Conservation (phyloP, 2,888 invertebrate species). For the Troides helena region DNA sequence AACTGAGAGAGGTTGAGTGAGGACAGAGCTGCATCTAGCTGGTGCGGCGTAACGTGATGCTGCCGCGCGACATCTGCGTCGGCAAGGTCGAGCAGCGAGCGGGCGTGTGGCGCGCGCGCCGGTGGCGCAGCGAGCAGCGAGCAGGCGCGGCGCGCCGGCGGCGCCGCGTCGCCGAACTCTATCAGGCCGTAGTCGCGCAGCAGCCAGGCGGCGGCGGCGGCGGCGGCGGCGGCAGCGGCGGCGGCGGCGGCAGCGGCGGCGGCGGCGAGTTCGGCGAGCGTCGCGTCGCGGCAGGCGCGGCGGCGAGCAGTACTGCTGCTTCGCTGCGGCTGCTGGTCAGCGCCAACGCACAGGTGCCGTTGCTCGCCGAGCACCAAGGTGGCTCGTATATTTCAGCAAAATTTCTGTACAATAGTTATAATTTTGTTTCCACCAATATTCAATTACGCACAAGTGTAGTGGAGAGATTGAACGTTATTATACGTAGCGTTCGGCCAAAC, state of each 20-base stretch:
- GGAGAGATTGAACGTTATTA: too few relatives aligned
- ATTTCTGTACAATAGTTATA: conserved; percentile 4
- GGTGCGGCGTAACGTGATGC: conserved; percentile 38
- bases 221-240: conserved; percentile 45
- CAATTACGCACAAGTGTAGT: too few relatives aligned
- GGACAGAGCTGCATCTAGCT: conserved; percentile 15
- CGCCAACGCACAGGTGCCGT: conserved; percentile 46
- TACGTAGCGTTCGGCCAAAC: too few relatives aligned
- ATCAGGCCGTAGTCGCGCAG: conserved; percentile 57
- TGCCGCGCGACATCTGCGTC: conserved; percentile 40
- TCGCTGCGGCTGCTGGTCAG: conserved; percentile 49
- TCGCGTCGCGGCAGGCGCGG: conserved; percentile 38
- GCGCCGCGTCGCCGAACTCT: conserved; percentile 54
- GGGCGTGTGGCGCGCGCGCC: conserved; percentile 35
- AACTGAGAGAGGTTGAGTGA: conserved; percentile 13
- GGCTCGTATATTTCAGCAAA: conserved; percentile 73
- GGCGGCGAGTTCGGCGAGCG: conserved; percentile 38
- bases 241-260: conserved; percentile 45
- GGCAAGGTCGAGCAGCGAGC: conserved; percentile 58
- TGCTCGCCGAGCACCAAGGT: conserved; percentile 62
- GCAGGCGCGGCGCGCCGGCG: conserved; percentile 54
- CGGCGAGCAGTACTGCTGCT: conserved; percentile 41
- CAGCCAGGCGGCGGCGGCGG: conserved; percentile 39
- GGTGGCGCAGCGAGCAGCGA: conserved; percentile 35
- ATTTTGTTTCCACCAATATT: neutral